A percentile compares a stretch with the other conserved stretches of the same genome.
These are phyloP conservation scores for Hozukius guyotensis DNA, from an alignment of 2,797 vertebrate genomes.

Conservation along the genomic window DNA sequence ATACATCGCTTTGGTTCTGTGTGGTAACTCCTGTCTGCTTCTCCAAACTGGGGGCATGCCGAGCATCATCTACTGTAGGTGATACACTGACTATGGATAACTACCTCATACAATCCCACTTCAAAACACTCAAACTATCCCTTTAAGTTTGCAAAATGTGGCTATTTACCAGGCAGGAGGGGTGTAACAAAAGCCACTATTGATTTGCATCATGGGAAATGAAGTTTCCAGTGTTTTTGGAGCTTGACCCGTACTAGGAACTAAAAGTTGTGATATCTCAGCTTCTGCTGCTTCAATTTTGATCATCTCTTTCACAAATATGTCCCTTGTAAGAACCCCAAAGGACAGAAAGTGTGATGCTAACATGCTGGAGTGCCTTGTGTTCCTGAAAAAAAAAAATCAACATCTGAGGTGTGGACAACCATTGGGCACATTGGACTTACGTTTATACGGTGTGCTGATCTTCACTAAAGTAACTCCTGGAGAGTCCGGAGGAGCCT, in stretches of 20 bases:
- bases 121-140: too few relatives aligned
- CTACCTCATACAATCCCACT: too few relatives aligned
- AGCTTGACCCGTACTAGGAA: neutral
- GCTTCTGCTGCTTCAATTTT: neutral
- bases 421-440: constrained; percentile 22
- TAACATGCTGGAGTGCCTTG: neutral
- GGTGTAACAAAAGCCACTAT: neutral
- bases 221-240: neutral
- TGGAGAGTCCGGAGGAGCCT: constrained; percentile 52
- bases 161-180: neutral
- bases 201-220: neutral
- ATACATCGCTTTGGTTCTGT: too few relatives aligned
- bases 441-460: constrained; percentile 74
- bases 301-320: neutral
- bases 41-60: too few relatives aligned
- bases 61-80: too few relatives aligned
- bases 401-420: neutral
- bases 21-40: too few relatives aligned
- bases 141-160: neutral
- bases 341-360: neutral
- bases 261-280: neutral
- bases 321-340: neutral
- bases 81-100: too few relatives aligned
- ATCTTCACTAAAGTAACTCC: constrained; percentile 49
- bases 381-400: neutral